phyloP scores from a whole-genome alignment of 2,113 vertebrate species.

The Sceloporus tristichus region DNA sequence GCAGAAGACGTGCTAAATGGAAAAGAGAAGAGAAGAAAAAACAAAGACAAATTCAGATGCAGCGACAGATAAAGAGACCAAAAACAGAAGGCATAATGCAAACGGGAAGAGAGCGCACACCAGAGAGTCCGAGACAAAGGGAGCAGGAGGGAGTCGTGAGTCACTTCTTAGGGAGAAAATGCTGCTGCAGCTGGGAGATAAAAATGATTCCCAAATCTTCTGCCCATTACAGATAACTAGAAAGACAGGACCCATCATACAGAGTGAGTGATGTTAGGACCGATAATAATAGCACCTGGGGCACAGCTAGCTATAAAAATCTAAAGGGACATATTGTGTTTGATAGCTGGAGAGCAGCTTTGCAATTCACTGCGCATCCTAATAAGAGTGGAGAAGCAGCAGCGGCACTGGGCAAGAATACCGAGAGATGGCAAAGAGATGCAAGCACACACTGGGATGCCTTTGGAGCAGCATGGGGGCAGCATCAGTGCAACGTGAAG shows the following conservation, averaged over 20 bases:
- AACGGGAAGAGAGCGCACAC: slow-evolving; percentile 4
- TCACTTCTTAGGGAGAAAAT: slow-evolving; percentile 56
- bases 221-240: slow-evolving; percentile 67
- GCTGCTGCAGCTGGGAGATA: slow-evolving; percentile 56
- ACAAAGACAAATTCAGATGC: slow-evolving; percentile 16
- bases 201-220: slow-evolving; percentile 65
- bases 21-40: neutral
- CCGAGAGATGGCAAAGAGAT: slow-evolving; percentile 40
- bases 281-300: slow-evolving; percentile 55
- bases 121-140: slow-evolving; percentile 42
- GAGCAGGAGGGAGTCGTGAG: slow-evolving; percentile 22
- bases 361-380: slow-evolving; percentile 44
- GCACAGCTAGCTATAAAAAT: slow-evolving; percentile 55
- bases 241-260: slow-evolving; percentile 60
- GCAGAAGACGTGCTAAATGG: neutral
- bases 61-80: neutral
- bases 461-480: slow-evolving; percentile 8
- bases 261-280: slow-evolving; percentile 57
- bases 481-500: slow-evolving; percentile 10
- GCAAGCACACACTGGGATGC: slow-evolving; percentile 42
- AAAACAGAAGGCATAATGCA: slow-evolving; percentile 13
- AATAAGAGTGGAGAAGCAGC: slow-evolving; percentile 39
- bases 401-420: slow-evolving; percentile 20
- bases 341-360: slow-evolving; percentile 60
- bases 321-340: slow-evolving; percentile 57